A percentile compares a stretch with the other conserved stretches of the same genome.
Evolutionary conservation across 2,113 vertebrate species (phyloP).

Genomic region (Asarcornis scutulata): DNA sequence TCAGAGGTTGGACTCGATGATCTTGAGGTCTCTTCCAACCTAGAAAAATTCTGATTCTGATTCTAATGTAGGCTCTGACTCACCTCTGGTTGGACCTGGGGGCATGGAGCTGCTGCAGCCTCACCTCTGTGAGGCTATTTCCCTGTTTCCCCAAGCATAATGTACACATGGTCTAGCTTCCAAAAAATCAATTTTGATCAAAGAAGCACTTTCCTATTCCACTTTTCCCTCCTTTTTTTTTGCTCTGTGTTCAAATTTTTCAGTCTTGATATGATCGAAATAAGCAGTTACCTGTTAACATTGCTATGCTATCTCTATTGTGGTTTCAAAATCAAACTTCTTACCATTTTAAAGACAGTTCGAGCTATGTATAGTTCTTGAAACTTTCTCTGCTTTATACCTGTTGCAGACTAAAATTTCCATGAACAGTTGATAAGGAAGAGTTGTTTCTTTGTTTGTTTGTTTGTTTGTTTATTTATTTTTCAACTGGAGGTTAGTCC

Average conservation of each 20-base stretch:
- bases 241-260: not conserved
- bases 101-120: not conserved
- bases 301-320: not conserved
- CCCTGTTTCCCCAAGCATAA: not conserved
- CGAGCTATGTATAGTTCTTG: not conserved
- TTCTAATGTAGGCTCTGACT: not conserved
- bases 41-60: too few relatives aligned
- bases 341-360: not conserved
- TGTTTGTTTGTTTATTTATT: too few relatives aligned
- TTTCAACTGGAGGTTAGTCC: not conserved
- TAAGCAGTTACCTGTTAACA: not conserved
- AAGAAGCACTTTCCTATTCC: not conserved
- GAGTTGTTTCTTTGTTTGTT: not conserved
- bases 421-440: not conserved
- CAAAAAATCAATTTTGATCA: not conserved
- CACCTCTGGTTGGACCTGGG: not conserved
- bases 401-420: not conserved
- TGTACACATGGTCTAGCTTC: accelerated
- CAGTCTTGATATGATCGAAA: not conserved
- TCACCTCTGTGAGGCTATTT: not conserved
- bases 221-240: not conserved
- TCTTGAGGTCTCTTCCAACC: too few relatives aligned
- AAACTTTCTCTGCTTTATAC: not conserved
- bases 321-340: not conserved
- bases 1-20: too few relatives aligned